These are phyloP conservation scores for Malthinus seriepunctatus DNA, from an alignment of 2,888 invertebrate genomes.

Conservation along the genomic window DNA sequence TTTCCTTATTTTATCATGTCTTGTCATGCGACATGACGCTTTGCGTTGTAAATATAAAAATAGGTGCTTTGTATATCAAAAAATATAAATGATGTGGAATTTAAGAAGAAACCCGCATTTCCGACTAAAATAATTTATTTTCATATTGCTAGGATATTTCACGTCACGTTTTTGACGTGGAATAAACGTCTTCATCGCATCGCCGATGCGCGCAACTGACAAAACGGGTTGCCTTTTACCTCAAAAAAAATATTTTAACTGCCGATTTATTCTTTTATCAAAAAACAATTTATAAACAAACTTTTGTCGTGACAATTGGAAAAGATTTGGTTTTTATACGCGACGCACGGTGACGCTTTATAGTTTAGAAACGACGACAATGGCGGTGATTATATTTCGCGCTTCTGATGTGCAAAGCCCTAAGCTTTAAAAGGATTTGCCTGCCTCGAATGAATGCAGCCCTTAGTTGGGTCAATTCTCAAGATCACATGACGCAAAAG, in stretches of 20 bases:
- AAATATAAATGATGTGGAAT: slow-evolving; percentile 28
- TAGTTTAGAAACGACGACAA: slow-evolving; percentile 36
- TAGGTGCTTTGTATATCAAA: slow-evolving; percentile 17
- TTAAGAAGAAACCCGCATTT: slow-evolving; percentile 21
- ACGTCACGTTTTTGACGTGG: slow-evolving; percentile 22
- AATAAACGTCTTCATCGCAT: slow-evolving; percentile 24
- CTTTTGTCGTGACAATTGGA: slow-evolving; percentile 25
- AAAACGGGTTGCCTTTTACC: slow-evolving; percentile 7
- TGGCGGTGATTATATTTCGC: slow-evolving; percentile 47
- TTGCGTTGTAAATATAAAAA: slow-evolving; percentile 18
- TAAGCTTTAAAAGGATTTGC: slow-evolving; percentile 44
- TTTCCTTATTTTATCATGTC: slow-evolving; percentile 13
- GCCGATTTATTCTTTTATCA: slow-evolving; percentile 1
- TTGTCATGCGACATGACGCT: slow-evolving; percentile 11
- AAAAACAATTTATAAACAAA: slow-evolving; percentile 5
- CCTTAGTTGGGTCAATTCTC: slow-evolving; percentile 39
- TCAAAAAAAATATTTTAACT: neutral
- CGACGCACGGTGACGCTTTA: slow-evolving; percentile 34
- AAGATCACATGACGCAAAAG: slow-evolving; percentile 34
- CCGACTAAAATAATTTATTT: slow-evolving; percentile 26
- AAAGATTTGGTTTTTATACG: slow-evolving; percentile 34
- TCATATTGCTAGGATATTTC: slow-evolving; percentile 24
- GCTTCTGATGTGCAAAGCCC: slow-evolving; percentile 48
- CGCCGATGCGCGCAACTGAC: slow-evolving; percentile 14
- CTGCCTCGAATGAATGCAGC: slow-evolving; percentile 40